phyloP scores from a whole-genome alignment of 2,113 vertebrate species.

The Patagioenas fasciata region DNA sequence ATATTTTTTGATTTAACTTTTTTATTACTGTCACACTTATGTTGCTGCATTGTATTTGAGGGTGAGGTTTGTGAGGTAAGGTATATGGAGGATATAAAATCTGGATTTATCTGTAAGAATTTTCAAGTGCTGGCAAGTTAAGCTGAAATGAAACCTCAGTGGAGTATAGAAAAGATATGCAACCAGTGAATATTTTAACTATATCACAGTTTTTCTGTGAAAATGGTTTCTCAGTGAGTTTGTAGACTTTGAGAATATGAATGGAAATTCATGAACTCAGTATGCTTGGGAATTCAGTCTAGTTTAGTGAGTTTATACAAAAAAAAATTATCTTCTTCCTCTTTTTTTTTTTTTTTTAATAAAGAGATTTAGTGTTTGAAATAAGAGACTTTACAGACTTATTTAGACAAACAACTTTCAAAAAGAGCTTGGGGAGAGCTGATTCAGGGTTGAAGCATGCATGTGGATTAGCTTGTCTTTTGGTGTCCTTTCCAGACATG shows the following conservation, averaged over 20 bases:
- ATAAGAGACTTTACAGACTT: neutral
- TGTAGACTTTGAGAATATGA: neutral
- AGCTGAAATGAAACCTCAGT: neutral
- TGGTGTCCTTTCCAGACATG: neutral
- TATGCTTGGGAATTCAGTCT: neutral
- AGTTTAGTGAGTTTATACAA: neutral
- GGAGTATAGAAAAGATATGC: neutral
- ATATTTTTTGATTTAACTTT: neutral
- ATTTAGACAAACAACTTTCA: neutral
- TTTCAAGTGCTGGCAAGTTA: neutral
- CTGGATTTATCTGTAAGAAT: neutral
- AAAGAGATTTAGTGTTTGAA: neutral
- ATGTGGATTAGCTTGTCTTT: neutral
- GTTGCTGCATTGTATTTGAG: neutral
- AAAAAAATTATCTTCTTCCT: neutral
- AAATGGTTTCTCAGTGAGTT: neutral
- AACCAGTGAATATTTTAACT: neutral
- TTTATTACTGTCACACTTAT: neutral
- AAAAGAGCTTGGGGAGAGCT: neutral
- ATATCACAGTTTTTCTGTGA: neutral
- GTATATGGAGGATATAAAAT: neutral
- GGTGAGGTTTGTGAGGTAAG: neutral
- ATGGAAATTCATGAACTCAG: neutral
- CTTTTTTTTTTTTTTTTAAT: neutral
- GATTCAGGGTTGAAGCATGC: neutral